Evolutionary conservation across 2,113 vertebrate genomes (phyloP).

Genomic region (Phocoena phocoena): DNA sequence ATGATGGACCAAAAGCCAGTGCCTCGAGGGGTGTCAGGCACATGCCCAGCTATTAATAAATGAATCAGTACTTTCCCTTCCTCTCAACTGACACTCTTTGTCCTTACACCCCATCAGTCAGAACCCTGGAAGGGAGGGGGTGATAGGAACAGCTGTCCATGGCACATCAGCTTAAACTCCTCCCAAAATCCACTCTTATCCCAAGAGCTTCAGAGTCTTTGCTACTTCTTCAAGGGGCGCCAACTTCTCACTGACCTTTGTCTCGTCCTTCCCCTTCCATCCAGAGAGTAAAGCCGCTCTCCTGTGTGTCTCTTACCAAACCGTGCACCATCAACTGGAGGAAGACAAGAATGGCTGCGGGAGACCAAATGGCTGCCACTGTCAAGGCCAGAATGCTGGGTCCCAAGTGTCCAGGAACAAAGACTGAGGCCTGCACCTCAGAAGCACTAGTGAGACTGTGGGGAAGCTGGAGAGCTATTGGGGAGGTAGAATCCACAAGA

Average conservation of each 20-base stretch:
- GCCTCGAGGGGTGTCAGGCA: not conserved
- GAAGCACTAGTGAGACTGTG: not conserved
- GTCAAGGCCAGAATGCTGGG: not conserved
- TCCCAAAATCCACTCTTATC: not conserved
- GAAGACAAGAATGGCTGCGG: not conserved
- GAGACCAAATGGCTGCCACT: fast-evolving
- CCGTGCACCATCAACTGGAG: not conserved
- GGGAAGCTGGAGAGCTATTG: not conserved
- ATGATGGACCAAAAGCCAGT: not conserved
- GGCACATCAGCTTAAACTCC: not conserved
- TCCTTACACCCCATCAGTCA: not conserved
- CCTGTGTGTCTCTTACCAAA: not conserved
- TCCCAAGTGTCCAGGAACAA: not conserved
- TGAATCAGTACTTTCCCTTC: not conserved
- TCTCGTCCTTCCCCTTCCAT: not conserved
- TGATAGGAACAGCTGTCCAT: not conserved
- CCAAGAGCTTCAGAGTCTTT: not conserved
- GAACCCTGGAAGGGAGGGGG: not conserved
- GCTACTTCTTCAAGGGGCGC: not conserved
- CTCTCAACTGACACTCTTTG: not conserved
- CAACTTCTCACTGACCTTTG: not conserved
- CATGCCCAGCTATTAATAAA: not conserved
- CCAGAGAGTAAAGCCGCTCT: not conserved
- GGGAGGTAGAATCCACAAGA: not conserved
- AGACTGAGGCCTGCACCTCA: fast-evolving